phyloP scores from a whole-genome alignment of 2,888 invertebrate species.

The Cylindroiulus punctatus region DNA sequence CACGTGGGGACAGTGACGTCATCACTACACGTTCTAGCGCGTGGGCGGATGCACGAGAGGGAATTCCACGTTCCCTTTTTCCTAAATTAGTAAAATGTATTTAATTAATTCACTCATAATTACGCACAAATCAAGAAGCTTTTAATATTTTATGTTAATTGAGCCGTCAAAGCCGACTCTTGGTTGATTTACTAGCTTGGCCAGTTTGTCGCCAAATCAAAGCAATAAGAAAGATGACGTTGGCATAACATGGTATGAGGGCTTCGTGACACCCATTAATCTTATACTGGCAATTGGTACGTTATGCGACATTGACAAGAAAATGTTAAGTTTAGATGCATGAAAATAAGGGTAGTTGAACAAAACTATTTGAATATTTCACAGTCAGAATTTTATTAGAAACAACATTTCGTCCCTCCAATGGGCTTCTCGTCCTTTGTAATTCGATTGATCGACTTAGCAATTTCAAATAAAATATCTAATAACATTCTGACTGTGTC shows the following conservation, averaged over 20 bases:
- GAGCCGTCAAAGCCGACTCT: not conserved
- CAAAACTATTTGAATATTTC: no score
- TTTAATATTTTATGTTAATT: not conserved
- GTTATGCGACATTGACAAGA: not conserved
- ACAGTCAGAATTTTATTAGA: no score
- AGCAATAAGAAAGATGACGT: conserved; percentile 3
- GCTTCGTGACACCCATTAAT: not conserved
- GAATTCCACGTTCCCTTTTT: not conserved
- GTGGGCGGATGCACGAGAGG: not conserved
- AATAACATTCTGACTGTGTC: no score
- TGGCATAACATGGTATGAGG: not conserved
- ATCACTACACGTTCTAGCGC: not conserved
- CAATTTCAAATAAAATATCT: no score
- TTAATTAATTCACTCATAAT: not conserved
- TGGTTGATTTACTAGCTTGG: not conserved
- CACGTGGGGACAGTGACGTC: not conserved
- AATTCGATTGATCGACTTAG: no score
- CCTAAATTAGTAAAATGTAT: not conserved
- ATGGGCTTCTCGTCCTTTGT: no score
- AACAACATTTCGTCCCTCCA: no score
- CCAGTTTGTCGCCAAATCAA: not conserved
- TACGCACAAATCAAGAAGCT: not conserved
- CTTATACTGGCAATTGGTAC: not conserved
- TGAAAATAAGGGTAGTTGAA: no score
- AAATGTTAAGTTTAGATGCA: not conserved